Conservation (phyloP, 1,140 invertebrate species). For the Bilobella aurantiaca region DNA sequence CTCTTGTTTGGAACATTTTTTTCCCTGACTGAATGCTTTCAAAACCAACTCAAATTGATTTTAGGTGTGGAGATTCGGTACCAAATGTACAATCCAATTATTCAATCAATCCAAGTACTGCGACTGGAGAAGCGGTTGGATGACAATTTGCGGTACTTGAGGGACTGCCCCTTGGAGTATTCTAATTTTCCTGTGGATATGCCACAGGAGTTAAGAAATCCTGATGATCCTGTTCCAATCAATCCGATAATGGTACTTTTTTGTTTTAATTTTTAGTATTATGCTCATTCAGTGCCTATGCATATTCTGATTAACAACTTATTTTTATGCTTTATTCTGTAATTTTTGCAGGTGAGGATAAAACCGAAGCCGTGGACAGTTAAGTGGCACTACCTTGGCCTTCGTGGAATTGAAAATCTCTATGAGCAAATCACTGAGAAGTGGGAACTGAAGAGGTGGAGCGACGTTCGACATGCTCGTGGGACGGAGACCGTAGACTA, state of each 20-base stretch:
- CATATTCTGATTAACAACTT: constrained; percentile 1
- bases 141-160: constrained; percentile 74
- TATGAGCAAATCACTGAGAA: not conserved
- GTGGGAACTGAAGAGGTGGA: constrained; percentile 36
- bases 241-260: constrained; percentile 76
- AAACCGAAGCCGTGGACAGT: constrained; percentile 76
- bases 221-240: constrained; percentile 68
- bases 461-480: not conserved
- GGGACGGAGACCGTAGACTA: constrained; percentile 48
- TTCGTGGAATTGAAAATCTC: constrained; percentile 57
- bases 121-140: constrained; percentile 89
- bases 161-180: constrained; percentile 86
- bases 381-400: constrained; percentile 68
- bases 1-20: constrained; percentile 7
- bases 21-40: constrained; percentile 10
- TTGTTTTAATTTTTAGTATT: too few species aligned
- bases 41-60: too few species aligned
- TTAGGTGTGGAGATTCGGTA: constrained; percentile 75
- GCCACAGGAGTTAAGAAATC: constrained; percentile 66
- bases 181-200: constrained; percentile 89
- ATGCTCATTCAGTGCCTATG: constrained; percentile 15
- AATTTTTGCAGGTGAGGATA: constrained; percentile 52
- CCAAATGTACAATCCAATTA: constrained; percentile 86
- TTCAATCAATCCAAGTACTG: constrained; percentile 79
- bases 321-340: constrained; percentile 11